phyloP scores from a whole-genome alignment of 2,888 invertebrate genomes.

The Notocelia uddmanniana region DNA sequence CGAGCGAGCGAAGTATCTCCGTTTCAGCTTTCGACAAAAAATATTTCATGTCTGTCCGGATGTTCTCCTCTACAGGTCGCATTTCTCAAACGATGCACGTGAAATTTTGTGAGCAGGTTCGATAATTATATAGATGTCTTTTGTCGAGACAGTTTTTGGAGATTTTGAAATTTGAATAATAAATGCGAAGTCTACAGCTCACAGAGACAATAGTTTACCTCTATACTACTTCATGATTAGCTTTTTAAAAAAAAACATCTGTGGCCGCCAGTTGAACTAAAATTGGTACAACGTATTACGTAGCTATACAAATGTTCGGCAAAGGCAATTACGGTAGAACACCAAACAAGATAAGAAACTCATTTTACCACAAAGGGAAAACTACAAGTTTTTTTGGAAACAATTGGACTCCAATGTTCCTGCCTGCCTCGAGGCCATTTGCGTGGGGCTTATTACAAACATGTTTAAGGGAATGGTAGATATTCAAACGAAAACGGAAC shows the following conservation, averaged over 20 bases:
- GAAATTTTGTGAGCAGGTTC: too few relatives aligned
- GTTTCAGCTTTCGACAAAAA: too few relatives aligned
- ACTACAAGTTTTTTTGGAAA: background rate
- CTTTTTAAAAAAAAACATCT: background rate
- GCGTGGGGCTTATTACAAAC: background rate
- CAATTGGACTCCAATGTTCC: background rate
- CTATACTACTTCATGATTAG: too few relatives aligned
- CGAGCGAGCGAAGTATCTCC: too few relatives aligned
- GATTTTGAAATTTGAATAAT: too few relatives aligned
- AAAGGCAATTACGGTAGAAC: background rate
- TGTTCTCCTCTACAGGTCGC: too few relatives aligned
- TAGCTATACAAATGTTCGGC: background rate
- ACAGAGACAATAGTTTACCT: too few relatives aligned
- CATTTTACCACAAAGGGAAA: background rate
- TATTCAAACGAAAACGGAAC: background rate
- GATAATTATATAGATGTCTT: too few relatives aligned
- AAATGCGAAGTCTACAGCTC: too few relatives aligned
- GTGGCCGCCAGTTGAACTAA: background rate
- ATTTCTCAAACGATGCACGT: too few relatives aligned
- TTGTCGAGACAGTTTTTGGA: too few relatives aligned
- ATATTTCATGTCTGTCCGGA: too few relatives aligned
- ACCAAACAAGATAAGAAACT: background rate
- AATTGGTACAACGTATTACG: background rate
- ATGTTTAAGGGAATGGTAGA: background rate
- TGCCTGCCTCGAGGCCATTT: background rate